Percentiles rank a stretch among this genome's conserved stretches.
Evolutionary conservation across 2,113 vertebrate genomes (phyloP).

Genomic region (Spizaetus ornatus): DNA sequence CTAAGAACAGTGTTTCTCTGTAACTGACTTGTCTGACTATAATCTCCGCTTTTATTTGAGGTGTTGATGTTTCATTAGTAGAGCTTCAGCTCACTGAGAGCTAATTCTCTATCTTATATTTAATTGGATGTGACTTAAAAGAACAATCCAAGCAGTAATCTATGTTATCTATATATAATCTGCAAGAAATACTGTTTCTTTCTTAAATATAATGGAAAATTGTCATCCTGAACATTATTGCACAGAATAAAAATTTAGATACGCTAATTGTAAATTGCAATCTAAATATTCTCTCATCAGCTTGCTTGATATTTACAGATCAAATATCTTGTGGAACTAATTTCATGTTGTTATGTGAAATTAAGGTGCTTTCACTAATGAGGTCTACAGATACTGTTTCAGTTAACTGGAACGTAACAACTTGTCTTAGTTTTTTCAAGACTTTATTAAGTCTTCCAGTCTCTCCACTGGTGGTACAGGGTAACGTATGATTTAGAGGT

Average conservation of each 20-base stretch:
- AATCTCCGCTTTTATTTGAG: not conserved
- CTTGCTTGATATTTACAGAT: conserved; percentile 12
- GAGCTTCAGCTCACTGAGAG: not conserved
- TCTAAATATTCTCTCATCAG: not conserved
- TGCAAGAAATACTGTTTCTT: not conserved
- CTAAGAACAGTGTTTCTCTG: not conserved
- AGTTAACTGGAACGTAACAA: not conserved
- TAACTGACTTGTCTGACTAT: not conserved
- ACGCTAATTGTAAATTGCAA: not conserved
- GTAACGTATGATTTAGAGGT: not conserved
- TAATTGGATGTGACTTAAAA: not conserved
- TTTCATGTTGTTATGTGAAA: not conserved
- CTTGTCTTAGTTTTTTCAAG: not conserved
- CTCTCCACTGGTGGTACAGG: not conserved
- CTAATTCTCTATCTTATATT: not conserved
- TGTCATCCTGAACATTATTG: not conserved
- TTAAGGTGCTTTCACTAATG: not conserved
- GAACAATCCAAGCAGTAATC: not conserved
- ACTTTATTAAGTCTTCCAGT: not conserved
- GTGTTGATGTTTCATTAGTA: not conserved
- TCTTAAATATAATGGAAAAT: not conserved
- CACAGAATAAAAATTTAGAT: not conserved
- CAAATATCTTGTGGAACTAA: not conserved
- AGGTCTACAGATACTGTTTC: not conserved
- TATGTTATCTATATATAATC: not conserved